A percentile compares a stretch with the other conserved stretches of the same genome.
Conservation (phyloP, 2,113 vertebrate species). For the Eira barbara region DNA sequence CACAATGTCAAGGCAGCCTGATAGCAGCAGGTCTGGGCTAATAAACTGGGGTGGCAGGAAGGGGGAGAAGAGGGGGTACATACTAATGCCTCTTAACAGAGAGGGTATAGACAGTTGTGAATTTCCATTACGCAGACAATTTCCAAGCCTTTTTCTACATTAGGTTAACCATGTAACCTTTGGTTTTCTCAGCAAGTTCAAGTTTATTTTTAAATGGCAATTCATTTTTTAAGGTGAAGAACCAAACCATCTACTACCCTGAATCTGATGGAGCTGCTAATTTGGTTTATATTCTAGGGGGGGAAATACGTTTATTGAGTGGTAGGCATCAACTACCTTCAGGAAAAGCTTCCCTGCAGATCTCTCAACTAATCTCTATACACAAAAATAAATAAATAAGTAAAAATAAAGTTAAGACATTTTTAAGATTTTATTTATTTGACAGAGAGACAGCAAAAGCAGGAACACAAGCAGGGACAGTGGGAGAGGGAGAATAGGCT, state of each 20-base stretch:
- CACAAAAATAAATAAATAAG: neutral
- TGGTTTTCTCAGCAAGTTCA: neutral
- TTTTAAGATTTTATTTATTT: too few species aligned
- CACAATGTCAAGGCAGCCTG: neutral
- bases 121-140: neutral
- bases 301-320: neutral
- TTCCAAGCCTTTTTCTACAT: neutral
- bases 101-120: neutral
- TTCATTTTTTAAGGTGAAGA: neutral
- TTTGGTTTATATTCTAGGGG: neutral
- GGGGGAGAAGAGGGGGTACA: rapidly evolving
- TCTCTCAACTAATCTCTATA: neutral
- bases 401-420: too few species aligned
- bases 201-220: neutral
- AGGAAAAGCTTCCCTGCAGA: neutral
- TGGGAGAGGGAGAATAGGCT: too few species aligned
- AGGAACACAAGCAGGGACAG: too few species aligned
- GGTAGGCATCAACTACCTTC: neutral
- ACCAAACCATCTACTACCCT: neutral
- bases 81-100: neutral
- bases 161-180: neutral
- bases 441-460: too few species aligned
- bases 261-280: neutral
- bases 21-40: neutral
- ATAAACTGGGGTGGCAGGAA: neutral